Percentiles rank a stretch among this genome's conserved stretches.
phyloP scores from a whole-genome alignment of 2,113 vertebrate genomes.

The Ophiodon elongatus region DNA sequence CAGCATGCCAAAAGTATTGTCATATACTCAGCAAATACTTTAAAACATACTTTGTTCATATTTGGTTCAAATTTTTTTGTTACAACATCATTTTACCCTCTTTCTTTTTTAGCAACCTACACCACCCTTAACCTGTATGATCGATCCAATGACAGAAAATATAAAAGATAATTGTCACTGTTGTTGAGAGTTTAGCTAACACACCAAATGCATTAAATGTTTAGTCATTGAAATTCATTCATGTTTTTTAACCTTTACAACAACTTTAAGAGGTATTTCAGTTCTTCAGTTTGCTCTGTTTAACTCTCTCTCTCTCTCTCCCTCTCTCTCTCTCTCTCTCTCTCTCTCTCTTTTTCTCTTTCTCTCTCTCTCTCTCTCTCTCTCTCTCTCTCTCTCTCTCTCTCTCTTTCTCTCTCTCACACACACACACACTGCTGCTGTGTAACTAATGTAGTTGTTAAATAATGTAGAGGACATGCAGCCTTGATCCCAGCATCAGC shows the following conservation, averaged over 20 bases:
- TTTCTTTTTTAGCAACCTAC: background rate
- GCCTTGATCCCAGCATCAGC: conserved; percentile 56
- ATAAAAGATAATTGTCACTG: background rate
- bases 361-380: background rate
- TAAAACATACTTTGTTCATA: background rate
- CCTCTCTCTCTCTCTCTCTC: background rate
- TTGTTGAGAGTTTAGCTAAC: background rate
- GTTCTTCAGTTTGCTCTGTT: conserved; percentile 6
- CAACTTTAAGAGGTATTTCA: conserved; percentile 6
- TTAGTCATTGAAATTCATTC: background rate
- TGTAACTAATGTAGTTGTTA: conserved; percentile 59
- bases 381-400: background rate
- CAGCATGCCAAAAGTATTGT: background rate
- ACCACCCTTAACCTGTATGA: background rate
- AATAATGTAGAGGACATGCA: conserved; percentile 65
- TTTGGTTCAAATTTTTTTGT: background rate
- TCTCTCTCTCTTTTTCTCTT: background rate
- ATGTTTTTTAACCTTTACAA: background rate
- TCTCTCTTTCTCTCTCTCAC: background rate
- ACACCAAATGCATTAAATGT: background rate
- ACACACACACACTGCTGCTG: conserved; percentile 33
- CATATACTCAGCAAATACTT: background rate
- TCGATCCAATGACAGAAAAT: background rate
- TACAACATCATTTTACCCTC: background rate
- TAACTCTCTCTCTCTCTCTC: background rate